Base-by-base conservation (phyloP, 1,140 invertebrate species). In the Arion vulgaris region DNA sequence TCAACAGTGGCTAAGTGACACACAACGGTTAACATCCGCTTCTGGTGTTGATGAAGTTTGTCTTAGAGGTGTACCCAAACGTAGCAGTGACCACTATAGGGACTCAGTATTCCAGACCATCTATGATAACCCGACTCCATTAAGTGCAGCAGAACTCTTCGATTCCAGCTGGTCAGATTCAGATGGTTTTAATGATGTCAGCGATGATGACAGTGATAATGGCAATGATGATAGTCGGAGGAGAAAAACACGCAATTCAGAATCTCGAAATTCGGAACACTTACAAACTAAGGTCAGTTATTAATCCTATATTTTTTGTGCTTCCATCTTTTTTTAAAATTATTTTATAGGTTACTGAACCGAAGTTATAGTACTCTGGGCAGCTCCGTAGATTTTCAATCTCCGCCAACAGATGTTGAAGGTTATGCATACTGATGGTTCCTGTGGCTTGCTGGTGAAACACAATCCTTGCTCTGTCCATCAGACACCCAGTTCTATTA, bases 101-200 rank as follows among this genome's bases (percentile, higher is more conserved):
- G 26, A 69, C 66, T 81, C 80, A 36, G 80, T 81, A 5, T 74
- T 81, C 34, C 38, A 57, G 13, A 74, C 71, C 0, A 81, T 81
- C 15, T 81, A 74, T 36, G 80, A 81, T 51, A 81, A 68, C 32
- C 23, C 51, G 13, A 9, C 76, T 1, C 32, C 84, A 23, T 62
- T 88, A n/a, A 85, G 53, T 74, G 82, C 87, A 5, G 86, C 84
- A 19, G 86, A 89, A 71, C 81, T 88, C 75, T 88, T 89, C 84
- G 86, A 88, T 76, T 83, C 81, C 19, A 89, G 88, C 83, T 89
- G 88, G 88, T 88, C 88, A 0, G 87, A 88, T 53, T 88, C 87
- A 1, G 88, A 89, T 38, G 85, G 74, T 28, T 85, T 84, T 80
- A 80, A 85, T 51, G 81, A 84, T 78, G 79, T 83, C 36, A 85